phyloP scores from a whole-genome alignment of 2,888 invertebrate species.

The Pocota personata region DNA sequence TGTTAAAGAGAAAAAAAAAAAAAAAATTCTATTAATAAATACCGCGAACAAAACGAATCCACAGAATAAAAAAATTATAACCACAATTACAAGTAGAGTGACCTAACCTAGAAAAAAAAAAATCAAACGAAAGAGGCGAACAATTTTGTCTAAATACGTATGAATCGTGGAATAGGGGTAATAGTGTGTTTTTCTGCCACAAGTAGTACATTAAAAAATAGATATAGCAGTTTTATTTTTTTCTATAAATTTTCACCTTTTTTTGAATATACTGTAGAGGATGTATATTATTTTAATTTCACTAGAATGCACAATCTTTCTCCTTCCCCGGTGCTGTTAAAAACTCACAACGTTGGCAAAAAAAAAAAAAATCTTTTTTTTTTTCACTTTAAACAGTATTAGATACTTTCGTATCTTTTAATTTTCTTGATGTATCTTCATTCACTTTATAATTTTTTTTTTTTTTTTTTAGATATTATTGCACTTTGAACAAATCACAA shows the following conservation, averaged over 20 bases:
- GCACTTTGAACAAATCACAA: constrained; percentile 33
- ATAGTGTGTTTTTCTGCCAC: constrained; percentile 8
- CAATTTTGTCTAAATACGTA: constrained; percentile 30
- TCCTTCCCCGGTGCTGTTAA: not conserved
- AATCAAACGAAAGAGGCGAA: constrained; percentile 33
- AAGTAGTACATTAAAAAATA: not conserved
- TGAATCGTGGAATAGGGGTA: constrained; percentile 2
- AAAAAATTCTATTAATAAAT: constrained; percentile 70
- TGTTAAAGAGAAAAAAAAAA: constrained; percentile 56
- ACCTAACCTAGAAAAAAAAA: constrained; percentile 72
- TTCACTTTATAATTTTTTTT: constrained; percentile 19
- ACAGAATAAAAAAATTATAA: constrained; percentile 40
- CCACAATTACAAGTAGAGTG: constrained; percentile 72
- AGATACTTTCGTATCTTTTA: constrained; percentile 28
- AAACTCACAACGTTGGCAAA: constrained; percentile 67
- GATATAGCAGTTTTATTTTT: not conserved
- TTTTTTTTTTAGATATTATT: constrained; percentile 27
- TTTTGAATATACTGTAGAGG: not conserved
- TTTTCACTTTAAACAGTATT: constrained; percentile 5
- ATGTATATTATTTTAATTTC: constrained; percentile 18
- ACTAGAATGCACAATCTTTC: constrained; percentile 44
- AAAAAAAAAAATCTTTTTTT: not conserved
- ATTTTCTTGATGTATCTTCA: constrained; percentile 12
- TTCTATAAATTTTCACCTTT: constrained; percentile 41
- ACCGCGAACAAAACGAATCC: constrained; percentile 54